Conservation (phyloP, 2,113 vertebrate species). For the Albula goreensis region DNA sequence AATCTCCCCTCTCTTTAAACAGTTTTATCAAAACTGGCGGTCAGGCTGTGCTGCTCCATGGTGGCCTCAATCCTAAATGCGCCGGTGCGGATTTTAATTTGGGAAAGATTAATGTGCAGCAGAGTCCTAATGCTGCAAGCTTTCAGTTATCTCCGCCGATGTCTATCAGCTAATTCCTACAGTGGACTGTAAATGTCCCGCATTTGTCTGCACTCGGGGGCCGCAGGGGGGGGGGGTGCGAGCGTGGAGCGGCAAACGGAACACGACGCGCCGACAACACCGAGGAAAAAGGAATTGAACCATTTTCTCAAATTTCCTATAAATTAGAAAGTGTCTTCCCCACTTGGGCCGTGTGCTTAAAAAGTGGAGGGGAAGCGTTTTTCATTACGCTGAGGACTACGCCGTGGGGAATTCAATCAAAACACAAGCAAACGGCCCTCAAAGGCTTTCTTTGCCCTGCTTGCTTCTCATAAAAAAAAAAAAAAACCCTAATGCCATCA, state of each 20-base stretch:
- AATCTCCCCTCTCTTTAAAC: slow-evolving; percentile 93
- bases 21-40: slow-evolving; percentile 97
- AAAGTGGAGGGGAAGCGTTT: slow-evolving; percentile 44
- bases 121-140: slow-evolving; percentile 78
- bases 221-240: slow-evolving; percentile 34
- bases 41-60: slow-evolving; percentile 81
- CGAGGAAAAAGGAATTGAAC: slow-evolving; percentile 69
- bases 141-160: slow-evolving; percentile 82
- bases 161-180: slow-evolving; percentile 86
- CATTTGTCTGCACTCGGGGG: slow-evolving; percentile 68
- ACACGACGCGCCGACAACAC: slow-evolving; percentile 59
- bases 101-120: slow-evolving; percentile 95
- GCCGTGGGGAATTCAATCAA: slow-evolving; percentile 39
- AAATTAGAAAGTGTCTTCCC: slow-evolving; percentile 76
- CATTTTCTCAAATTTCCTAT: slow-evolving; percentile 82
- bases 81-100: slow-evolving; percentile 94
- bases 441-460: slow-evolving; percentile 17
- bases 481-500: neutral
- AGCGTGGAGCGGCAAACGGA: slow-evolving; percentile 57
- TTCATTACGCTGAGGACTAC: slow-evolving; percentile 49
- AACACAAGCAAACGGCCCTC: slow-evolving; percentile 15
- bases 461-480: neutral
- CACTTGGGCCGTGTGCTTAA: slow-evolving; percentile 46
- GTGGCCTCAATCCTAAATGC: slow-evolving; percentile 92
- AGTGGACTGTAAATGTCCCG: slow-evolving; percentile 68